phyloP scores from a whole-genome alignment of 2,888 invertebrate genomes.

The Eupithecia insigniata region DNA sequence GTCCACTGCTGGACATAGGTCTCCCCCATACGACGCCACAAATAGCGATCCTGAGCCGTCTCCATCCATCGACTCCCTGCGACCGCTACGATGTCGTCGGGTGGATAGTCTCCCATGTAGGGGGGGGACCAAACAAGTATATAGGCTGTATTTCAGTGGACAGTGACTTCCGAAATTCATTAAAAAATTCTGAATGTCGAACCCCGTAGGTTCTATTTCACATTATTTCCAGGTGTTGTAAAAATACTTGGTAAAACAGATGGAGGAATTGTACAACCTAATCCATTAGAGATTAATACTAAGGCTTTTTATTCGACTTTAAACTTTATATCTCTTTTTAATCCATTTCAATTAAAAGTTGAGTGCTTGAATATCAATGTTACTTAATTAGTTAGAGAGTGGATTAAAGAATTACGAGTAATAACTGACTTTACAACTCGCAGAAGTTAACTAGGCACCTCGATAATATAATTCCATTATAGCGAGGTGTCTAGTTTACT shows the following conservation, averaged over 20 bases:
- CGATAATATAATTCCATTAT: too few species aligned
- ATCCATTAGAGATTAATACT: conserved; percentile 61
- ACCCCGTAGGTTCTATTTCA: background rate
- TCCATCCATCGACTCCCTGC: too few species aligned
- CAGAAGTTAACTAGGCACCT: too few species aligned
- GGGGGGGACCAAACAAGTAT: conserved; percentile 20
- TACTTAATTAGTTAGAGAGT: conserved; percentile 33
- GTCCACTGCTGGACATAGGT: too few species aligned
- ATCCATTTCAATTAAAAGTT: conserved; percentile 46
- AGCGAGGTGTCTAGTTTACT: too few species aligned
- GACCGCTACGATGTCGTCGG: too few species aligned
- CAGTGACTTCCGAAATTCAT: background rate
- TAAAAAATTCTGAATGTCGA: too few species aligned
- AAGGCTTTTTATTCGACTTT: conserved; percentile 53
- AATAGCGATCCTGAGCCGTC: too few species aligned
- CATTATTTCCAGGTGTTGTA: background rate
- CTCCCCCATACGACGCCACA: too few species aligned
- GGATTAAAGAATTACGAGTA: conserved; percentile 14
- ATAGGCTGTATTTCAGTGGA: background rate
- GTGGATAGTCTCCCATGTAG: too few species aligned
- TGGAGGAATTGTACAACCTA: conserved; percentile 46
- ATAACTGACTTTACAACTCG: background rate
- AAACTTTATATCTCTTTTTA: conserved; percentile 47
- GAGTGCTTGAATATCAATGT: conserved; percentile 38
- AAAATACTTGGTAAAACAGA: conserved; percentile 41